phyloP scores from a whole-genome alignment of 2,797 vertebrate species.

The Pantherophis alleghaniensis region DNA sequence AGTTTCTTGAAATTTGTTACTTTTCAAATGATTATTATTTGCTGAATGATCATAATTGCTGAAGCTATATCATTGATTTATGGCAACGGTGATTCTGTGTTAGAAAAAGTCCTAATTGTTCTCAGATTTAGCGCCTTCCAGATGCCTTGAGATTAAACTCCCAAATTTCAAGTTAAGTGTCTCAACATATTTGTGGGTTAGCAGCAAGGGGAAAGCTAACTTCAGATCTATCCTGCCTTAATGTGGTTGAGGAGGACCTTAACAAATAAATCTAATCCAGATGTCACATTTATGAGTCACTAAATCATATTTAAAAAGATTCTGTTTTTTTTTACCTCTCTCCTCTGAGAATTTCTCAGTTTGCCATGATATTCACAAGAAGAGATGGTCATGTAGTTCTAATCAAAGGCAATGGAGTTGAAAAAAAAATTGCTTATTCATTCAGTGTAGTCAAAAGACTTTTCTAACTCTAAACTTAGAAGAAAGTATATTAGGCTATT shows the following conservation, averaged over 20 bases:
- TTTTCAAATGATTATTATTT: background rate
- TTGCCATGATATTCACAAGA: background rate
- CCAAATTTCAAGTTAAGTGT: background rate
- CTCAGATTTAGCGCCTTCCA: background rate
- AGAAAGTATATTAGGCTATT: conserved; percentile 21
- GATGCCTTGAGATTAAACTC: background rate
- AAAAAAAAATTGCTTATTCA: background rate
- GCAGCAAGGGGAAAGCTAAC: background rate
- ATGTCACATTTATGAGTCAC: background rate
- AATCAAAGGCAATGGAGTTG: background rate
- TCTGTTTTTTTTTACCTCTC: background rate
- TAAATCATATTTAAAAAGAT: background rate
- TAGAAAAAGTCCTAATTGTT: background rate
- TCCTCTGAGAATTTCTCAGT: background rate
- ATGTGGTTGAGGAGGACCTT: background rate
- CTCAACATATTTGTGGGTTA: background rate
- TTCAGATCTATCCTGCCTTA: background rate
- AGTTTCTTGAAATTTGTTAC: background rate
- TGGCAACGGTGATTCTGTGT: background rate
- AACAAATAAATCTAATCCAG: background rate
- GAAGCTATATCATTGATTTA: background rate
- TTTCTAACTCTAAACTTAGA: background rate
- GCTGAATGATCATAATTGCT: background rate
- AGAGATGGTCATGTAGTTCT: no score
- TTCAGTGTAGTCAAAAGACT: background rate